These are phyloP conservation scores for Macrochelys suwanniensis DNA, from an alignment of 2,797 vertebrate species.

Conservation along the genomic window DNA sequence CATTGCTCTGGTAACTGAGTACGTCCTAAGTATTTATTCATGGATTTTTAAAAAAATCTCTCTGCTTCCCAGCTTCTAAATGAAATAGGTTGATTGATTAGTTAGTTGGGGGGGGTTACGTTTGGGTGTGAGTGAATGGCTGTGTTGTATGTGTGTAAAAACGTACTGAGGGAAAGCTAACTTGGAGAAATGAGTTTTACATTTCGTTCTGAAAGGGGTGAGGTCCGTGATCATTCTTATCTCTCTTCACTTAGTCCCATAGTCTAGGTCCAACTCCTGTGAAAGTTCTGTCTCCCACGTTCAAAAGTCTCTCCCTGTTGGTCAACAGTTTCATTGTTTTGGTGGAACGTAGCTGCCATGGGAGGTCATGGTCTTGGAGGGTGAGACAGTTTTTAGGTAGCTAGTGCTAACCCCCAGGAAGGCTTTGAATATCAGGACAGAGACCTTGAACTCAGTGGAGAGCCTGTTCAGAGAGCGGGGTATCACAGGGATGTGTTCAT, in stretches of 20 bases:
- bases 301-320: neutral
- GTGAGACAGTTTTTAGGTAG: rapidly evolving
- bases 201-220: neutral
- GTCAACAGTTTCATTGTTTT: neutral
- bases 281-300: neutral
- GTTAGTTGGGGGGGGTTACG: neutral
- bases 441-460: neutral
- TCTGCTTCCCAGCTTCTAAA: neutral
- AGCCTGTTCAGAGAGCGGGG: neutral
- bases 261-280: neutral
- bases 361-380: neutral
- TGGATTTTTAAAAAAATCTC: neutral
- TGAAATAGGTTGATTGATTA: neutral
- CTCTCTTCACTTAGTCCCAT: rapidly evolving
- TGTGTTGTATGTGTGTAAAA: rapidly evolving
- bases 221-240: neutral
- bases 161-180: neutral
- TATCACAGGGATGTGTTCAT: neutral
- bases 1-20: neutral
- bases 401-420: rapidly evolving
- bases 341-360: neutral
- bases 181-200: neutral
- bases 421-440: neutral
- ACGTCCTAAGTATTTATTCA: neutral
- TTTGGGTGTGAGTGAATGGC: neutral